Evolutionary conservation across 1,140 invertebrate genomes (phyloP).

Genomic region (Drosophila pruinosa): DNA sequence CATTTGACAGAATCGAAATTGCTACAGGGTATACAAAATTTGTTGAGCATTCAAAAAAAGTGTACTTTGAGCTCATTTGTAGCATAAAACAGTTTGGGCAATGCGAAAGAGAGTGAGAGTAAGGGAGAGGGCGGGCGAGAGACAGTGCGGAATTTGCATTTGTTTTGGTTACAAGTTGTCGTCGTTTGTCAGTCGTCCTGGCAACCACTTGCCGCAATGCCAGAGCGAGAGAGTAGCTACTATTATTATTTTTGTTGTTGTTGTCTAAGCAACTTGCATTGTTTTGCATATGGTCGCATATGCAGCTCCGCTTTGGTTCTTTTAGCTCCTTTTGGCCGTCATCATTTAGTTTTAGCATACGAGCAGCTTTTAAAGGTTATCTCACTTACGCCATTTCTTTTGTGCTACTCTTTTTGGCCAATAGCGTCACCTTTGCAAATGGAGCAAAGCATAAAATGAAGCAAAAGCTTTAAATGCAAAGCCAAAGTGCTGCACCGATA

Average conservation of each 20-base stretch:
- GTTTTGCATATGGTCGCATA: conserved; percentile 28
- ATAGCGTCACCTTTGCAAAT: conserved; percentile 1
- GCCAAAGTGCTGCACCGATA: conserved; percentile 42
- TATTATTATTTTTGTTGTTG: conserved; percentile 14
- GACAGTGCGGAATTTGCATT: conserved; percentile 61
- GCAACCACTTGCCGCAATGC: conserved; percentile 48
- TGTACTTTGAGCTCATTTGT: conserved; percentile 72
- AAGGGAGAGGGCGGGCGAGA: neutral
- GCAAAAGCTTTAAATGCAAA: conserved; percentile 61
- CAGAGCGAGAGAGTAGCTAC: conserved; percentile 35
- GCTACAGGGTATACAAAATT: conserved; percentile 48
- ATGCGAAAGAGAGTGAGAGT: conserved; percentile 2
- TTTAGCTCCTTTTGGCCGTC: conserved; percentile 54
- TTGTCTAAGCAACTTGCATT: conserved; percentile 58
- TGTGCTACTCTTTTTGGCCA: conserved; percentile 31
- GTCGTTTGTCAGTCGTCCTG: conserved; percentile 64
- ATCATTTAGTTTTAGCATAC: conserved; percentile 78
- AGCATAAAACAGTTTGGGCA: neutral
- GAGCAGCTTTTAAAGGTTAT: conserved; percentile 77
- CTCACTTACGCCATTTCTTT: conserved; percentile 54
- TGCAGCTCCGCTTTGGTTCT: conserved; percentile 14
- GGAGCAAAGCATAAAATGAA: conserved; percentile 21
- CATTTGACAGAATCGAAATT: neutral
- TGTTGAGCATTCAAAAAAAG: conserved; percentile 69
- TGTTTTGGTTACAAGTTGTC: conserved; percentile 70